Base-by-base conservation (phyloP, 2,113 vertebrate genomes). In the Actenoides hombroni region DNA sequence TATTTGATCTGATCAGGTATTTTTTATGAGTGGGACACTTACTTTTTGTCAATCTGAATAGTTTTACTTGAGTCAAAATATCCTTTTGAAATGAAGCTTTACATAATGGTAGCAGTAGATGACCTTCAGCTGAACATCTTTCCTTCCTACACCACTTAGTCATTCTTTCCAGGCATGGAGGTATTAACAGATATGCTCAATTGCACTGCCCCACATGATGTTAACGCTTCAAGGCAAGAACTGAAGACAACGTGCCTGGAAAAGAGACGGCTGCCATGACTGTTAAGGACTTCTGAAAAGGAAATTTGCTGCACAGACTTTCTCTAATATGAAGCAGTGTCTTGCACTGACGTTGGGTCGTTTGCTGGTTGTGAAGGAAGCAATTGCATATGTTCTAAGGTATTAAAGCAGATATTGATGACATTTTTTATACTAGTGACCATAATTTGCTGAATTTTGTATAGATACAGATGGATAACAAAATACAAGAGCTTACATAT, bases 21-120 rank as follows among this genome's bases (percentile, higher is more conserved):
- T 46, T 67, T 39, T 54, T 78, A 39, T 0, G 0, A 73, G 39
- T 44, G 60, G 39, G 39, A 5, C 0, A 0, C 13, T 53, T 42
- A 40, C 5, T 24, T 88, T 88, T 40, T 67, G 14, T 60, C 17
- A 1, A 35, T 59, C 28, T 65, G 46, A 67, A 48, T 12, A 60
- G 51, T 40, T 83, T 73, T 60, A 73, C 17, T 14, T 16, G 15
- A 73, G 73, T 71, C 51, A 39, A 78, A 78, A 78, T 54, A 60
- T 11, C 64, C 20, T 51, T 56, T 83, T 71, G 51, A 57, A 65
- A 83, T 21, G 20, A 65, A 78, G 35, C 13, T 65, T 88, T 83
- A 59, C 59, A 31, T 53, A 88, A 40, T 54, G 65, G 59, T 46
- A 88, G 21, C 25, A 78, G 46, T 8, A 67, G 39, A 73, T 14